Percentiles rank a stretch among this genome's conserved stretches.
These are phyloP conservation scores for Crotalus horridus DNA, from an alignment of 2,113 vertebrate genomes.

Conservation along the genomic window DNA sequence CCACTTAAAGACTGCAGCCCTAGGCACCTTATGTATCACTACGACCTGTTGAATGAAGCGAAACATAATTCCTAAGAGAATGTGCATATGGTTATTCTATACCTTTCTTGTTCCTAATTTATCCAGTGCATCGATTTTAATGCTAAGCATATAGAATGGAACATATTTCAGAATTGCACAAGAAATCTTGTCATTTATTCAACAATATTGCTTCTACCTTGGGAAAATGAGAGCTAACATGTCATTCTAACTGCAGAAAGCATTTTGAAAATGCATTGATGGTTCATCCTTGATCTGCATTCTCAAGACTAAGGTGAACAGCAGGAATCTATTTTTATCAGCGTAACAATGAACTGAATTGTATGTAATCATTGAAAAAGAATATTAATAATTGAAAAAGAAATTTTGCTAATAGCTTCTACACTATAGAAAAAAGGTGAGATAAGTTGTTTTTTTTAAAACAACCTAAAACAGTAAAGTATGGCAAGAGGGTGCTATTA, in stretches of 20 bases:
- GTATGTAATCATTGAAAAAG: neutral
- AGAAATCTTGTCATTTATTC: neutral
- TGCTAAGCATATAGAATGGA: neutral
- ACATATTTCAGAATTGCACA: neutral
- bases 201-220: neutral
- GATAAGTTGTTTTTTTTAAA: neutral
- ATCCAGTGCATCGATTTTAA: neutral
- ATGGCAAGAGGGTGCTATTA: neutral
- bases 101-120: neutral
- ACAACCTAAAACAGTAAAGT: too few species aligned
- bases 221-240: neutral
- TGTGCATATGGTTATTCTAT: neutral
- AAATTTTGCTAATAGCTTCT: neutral
- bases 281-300: neutral
- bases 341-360: neutral
- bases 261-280: neutral
- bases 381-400: neutral
- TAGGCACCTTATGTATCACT: neutral
- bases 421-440: neutral
- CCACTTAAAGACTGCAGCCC: neutral
- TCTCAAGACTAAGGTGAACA: neutral
- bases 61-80: neutral
- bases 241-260: neutral
- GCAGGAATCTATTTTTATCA: neutral
- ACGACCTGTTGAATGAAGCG: neutral